Conservation (phyloP, 2,113 vertebrate species). For the Chaenocephalus aceratus region DNA sequence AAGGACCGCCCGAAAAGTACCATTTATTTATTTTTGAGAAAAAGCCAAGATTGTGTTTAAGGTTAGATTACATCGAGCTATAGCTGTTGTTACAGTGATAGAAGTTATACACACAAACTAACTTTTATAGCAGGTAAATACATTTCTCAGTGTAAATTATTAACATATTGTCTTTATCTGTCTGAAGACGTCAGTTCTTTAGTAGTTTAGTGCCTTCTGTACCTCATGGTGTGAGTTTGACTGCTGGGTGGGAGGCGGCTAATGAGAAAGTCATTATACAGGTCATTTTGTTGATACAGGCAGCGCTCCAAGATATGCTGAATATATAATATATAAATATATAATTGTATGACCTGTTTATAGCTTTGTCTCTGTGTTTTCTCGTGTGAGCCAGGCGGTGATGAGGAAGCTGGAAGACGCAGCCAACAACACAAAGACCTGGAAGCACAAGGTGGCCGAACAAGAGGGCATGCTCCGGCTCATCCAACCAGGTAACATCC, state of each 20-base stretch:
- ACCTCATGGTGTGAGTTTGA: slow-evolving; percentile 18
- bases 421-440: slow-evolving; percentile 91
- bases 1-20: too few relatives aligned
- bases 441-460: slow-evolving; percentile 97
- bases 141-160: not conserved
- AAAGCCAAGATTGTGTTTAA: too few relatives aligned
- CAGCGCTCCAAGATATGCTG: too few relatives aligned
- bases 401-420: slow-evolving; percentile 93
- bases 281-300: not conserved
- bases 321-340: too few relatives aligned
- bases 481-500: slow-evolving; percentile 92
- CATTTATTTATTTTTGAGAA: too few relatives aligned
- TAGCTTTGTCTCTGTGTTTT: not conserved
- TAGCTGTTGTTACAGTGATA: not conserved
- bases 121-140: too few relatives aligned
- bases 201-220: not conserved
- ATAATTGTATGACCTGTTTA: too few relatives aligned
- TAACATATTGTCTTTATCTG: not conserved
- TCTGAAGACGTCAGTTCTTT: not conserved
- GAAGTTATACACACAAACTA: not conserved
- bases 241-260: too few relatives aligned
- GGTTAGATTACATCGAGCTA: too few relatives aligned
- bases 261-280: too few relatives aligned
- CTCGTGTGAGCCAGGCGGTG: slow-evolving; percentile 85
- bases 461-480: slow-evolving; percentile 94